Base-by-base conservation (phyloP, 2,113 vertebrate species). In the Xiphophorus couchianus region DNA sequence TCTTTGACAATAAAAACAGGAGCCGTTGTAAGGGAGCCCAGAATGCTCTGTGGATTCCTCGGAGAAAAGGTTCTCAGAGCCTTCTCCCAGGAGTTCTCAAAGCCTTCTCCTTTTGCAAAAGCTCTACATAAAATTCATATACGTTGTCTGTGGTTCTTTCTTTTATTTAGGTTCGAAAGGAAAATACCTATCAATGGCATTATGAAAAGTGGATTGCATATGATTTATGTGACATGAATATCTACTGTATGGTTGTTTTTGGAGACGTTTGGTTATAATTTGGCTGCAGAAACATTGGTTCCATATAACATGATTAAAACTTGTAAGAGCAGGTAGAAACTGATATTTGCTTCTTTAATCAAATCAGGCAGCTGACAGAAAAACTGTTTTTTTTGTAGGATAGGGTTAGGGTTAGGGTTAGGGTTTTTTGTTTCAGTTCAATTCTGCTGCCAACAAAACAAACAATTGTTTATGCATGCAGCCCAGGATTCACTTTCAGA, bases 391-490 rank as follows among this genome's bases (percentile, higher is more conserved):
- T 25, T 6, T 14, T n/a, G 25, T 61, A n/a, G n/a, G n/a, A n/a
- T n/a, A n/a, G n/a, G n/a, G n/a, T n/a, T n/a, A n/a, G n/a, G n/a
- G n/a, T n/a, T n/a, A n/a, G n/a, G n/a, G n/a, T n/a, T n/a, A n/a
- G n/a, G n/a, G n/a, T 37, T 35, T 25, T 6, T 14, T n/a, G 25
- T 61, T 22, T 82, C 67, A 48, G 14, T 48, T 29, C 66, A 22
- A 68, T 31, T 67, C 33, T 76, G 51, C 63, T 71, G 37, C 64
- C 27, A 15, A 62, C 6, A 62, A 12, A 6, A 30, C 68, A 10
- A 62, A 11, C 37, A 0, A 1, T 48, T 66, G n/a, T 78, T 79
- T 61, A 65, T 79, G 75, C 63, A 82, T 71, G 35, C 66, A 58
- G 44, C 29, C 39, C 11, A 39, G 71, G 62, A 76, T 76, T 66